Conservation (phyloP, 2,797 vertebrate species). For the Mareca strepera region DNA sequence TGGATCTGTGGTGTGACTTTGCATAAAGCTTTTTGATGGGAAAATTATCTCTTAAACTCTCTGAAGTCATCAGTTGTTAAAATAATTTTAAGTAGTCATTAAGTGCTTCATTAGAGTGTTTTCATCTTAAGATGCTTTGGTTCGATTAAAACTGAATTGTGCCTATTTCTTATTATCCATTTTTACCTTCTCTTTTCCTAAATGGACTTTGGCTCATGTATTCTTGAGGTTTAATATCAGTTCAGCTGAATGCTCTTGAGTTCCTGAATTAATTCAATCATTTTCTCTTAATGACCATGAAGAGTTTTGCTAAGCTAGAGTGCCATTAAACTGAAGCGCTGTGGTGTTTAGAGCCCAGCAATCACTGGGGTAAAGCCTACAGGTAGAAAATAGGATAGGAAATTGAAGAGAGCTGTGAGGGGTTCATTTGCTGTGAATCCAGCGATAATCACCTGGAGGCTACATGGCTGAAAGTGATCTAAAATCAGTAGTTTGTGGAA, state of each 20-base stretch:
- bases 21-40: background rate
- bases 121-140: conserved; percentile 35
- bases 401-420: background rate
- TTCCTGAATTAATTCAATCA: conserved; percentile 67
- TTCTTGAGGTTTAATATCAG: conserved; percentile 49
- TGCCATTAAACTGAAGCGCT: conserved; percentile 48
- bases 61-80: conserved; percentile 46
- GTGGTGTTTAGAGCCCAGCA: conserved; percentile 6
- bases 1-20: background rate
- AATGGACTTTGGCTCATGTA: conserved; percentile 48
- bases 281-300: conserved; percentile 67
- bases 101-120: conserved; percentile 67
- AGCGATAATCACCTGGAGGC: background rate
- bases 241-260: conserved; percentile 42
- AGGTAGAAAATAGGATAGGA: conserved; percentile 28
- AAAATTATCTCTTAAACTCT: conserved; percentile 31
- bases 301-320: conserved; percentile 62
- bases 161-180: conserved; percentile 20
- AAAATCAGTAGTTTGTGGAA: background rate
- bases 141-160: conserved; percentile 38
- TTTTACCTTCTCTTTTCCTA: conserved; percentile 48
- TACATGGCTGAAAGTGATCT: background rate
- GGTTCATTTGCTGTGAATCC: conserved; percentile 54
- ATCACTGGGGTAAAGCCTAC: background rate
- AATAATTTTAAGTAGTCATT: conserved; percentile 58